A percentile compares a stretch with the other conserved stretches of the same genome.
Evolutionary conservation across 2,888 invertebrate genomes (phyloP).

Genomic region (Campopleginae sp.): DNA sequence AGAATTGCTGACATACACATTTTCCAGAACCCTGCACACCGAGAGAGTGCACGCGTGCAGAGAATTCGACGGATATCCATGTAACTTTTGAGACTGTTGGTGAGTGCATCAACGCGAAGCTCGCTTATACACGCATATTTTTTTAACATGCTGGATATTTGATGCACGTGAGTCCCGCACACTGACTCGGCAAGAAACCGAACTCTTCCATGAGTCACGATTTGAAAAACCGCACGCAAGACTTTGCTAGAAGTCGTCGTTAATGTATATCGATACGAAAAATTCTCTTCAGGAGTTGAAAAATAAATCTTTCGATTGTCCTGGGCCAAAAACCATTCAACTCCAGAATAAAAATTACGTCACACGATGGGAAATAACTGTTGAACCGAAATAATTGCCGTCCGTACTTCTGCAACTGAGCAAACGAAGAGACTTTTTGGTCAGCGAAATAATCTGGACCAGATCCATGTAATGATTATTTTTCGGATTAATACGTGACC

Average conservation of each 20-base stretch:
- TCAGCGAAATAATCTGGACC: too few relatives aligned
- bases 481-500: neutral
- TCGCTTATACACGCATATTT: conserved; percentile 15
- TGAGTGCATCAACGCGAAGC: conserved; percentile 59
- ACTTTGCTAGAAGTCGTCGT: conserved; percentile 28
- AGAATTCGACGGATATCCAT: conserved; percentile 54
- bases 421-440: neutral
- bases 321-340: neutral
- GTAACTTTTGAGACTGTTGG: conserved; percentile 64
- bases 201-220: conserved; percentile 67
- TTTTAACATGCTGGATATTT: conserved; percentile 24
- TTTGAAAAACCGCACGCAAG: conserved; percentile 37
- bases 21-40: conserved; percentile 49
- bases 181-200: conserved; percentile 52
- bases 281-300: neutral
- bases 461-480: neutral
- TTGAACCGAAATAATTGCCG: neutral
- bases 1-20: neutral
- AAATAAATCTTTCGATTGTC: neutral
- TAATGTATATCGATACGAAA: conserved; percentile 29
- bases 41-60: conserved; percentile 44
- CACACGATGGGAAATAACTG: neutral
- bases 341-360: neutral
- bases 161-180: conserved; percentile 47
- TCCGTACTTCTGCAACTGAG: neutral